Percentiles rank a stretch among this genome's conserved stretches.
phyloP scores from a whole-genome alignment of 1,140 invertebrate species.

The Agrilus planipennis region DNA sequence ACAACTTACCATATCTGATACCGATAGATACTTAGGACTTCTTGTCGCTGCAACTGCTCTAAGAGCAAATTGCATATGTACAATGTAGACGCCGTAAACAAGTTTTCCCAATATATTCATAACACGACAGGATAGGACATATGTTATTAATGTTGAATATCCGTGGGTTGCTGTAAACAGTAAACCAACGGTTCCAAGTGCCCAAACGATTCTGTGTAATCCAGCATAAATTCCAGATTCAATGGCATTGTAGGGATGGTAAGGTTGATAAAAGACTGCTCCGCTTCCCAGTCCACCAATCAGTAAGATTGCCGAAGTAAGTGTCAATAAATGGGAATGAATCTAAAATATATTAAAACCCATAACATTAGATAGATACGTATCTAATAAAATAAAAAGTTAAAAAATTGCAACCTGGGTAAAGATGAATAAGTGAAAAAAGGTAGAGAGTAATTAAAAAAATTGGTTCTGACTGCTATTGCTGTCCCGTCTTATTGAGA shows the following conservation, averaged over 20 bases:
- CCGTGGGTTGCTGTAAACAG: slow-evolving; percentile 35
- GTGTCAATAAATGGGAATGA: slow-evolving; percentile 9
- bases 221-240: slow-evolving; percentile 44
- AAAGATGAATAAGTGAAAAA: no score
- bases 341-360: slow-evolving; percentile 12
- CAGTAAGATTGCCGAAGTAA: slow-evolving; percentile 24
- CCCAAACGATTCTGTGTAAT: slow-evolving; percentile 44
- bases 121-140: slow-evolving; percentile 40
- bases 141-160: slow-evolving; percentile 23
- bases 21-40: slow-evolving; percentile 32
- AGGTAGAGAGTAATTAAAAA: no score
- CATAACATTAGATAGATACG: no score
- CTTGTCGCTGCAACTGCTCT: slow-evolving; percentile 35
- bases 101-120: slow-evolving; percentile 59
- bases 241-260: slow-evolving; percentile 33
- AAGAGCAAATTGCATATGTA: slow-evolving; percentile 39
- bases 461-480: no score
- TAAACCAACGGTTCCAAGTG: slow-evolving; percentile 37
- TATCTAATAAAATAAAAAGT: no score
- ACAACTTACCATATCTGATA: slow-evolving; percentile 32
- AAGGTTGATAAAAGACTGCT: slow-evolving; percentile 33
- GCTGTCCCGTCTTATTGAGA: no score
- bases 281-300: slow-evolving; percentile 29
- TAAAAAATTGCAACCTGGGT: no score
- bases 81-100: slow-evolving; percentile 57